Evolutionary conservation across 2,797 vertebrate genomes (phyloP).

Genomic region (Poeciliopsis turneri): DNA sequence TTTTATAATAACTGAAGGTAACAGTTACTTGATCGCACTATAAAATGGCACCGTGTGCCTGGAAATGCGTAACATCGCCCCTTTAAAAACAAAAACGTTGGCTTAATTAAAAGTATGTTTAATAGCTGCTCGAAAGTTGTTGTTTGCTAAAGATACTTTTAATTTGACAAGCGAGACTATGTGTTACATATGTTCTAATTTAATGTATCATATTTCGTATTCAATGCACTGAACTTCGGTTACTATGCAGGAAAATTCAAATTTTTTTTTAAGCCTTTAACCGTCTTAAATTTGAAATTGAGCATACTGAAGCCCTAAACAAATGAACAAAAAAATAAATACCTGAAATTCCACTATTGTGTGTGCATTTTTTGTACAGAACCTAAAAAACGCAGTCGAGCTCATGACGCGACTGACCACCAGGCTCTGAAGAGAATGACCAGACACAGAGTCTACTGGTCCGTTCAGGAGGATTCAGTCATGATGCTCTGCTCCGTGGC

Average conservation of each 20-base stretch:
- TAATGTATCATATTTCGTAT: background rate
- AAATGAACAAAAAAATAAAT: background rate
- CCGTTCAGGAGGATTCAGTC: conserved; percentile 90
- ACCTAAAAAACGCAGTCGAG: conserved; percentile 62
- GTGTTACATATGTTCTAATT: too few relatives aligned
- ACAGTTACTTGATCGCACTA: too few relatives aligned
- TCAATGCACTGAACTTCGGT: background rate
- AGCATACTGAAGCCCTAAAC: background rate
- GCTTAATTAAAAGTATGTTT: background rate
- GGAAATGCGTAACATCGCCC: too few relatives aligned
- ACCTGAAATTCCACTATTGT: background rate
- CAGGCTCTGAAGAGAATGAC: conserved; percentile 92
- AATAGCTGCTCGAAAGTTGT: too few relatives aligned
- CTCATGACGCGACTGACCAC: conserved; percentile 91
- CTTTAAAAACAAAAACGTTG: background rate
- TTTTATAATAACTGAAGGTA: too few relatives aligned
- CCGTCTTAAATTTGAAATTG: background rate
- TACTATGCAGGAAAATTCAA: background rate
- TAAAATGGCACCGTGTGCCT: too few relatives aligned
- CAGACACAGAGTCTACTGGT: conserved; percentile 90
- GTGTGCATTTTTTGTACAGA: conserved; percentile 46
- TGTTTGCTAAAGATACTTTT: too few relatives aligned
- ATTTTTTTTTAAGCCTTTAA: background rate
- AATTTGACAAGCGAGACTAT: too few relatives aligned
- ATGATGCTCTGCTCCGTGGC: conserved; percentile 94